Conservation (phyloP, 2,797 vertebrate species). For the Psittacula echo region DNA sequence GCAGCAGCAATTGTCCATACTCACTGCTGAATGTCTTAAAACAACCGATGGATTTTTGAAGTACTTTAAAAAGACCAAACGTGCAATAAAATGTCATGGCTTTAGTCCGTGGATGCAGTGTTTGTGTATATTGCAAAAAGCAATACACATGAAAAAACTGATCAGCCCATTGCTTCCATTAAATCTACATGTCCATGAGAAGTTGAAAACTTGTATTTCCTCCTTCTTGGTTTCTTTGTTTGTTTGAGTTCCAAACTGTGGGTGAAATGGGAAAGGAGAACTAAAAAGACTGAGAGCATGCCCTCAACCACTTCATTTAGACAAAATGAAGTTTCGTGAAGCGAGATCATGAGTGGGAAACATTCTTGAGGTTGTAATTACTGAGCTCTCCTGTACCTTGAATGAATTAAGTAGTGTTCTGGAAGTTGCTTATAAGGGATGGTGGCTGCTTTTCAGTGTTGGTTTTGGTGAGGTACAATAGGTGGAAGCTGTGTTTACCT, state of each 20-base stretch:
- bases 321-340: neutral
- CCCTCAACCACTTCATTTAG: neutral
- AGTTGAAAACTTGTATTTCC: neutral
- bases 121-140: constrained; percentile 50
- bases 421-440: neutral
- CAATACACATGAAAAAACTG: neutral
- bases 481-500: neutral
- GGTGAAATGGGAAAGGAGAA: neutral
- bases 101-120: neutral
- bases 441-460: neutral
- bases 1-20: constrained; percentile 8
- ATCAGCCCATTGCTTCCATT: neutral
- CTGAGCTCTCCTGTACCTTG: neutral
- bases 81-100: constrained; percentile 38
- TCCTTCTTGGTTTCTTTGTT: neutral
- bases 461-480: neutral
- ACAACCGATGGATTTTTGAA: constrained; percentile 47
- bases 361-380: constrained; percentile 11
- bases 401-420: constrained; percentile 10
- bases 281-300: neutral
- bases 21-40: constrained; percentile 38
- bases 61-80: constrained; percentile 33
- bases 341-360: neutral
- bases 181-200: neutral
- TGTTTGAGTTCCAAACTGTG: neutral